Conservation (phyloP, 2,113 vertebrate species). For the Ciconia maguari region DNA sequence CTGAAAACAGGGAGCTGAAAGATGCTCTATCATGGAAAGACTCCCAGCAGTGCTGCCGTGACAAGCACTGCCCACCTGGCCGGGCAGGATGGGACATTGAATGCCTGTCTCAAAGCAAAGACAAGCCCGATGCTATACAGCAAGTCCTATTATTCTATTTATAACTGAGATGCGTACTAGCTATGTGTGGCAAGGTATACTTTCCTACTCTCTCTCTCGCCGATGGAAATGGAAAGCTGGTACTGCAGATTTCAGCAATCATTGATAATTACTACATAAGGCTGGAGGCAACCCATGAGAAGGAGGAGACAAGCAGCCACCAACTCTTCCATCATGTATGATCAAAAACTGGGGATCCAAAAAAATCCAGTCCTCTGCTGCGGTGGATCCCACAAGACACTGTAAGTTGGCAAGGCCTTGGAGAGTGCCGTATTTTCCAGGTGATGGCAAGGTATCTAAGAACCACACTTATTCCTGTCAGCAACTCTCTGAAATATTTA, state of each 20-base stretch:
- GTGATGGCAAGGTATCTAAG: not conserved
- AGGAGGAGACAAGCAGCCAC: not conserved
- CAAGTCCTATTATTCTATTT: not conserved
- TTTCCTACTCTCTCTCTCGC: no score
- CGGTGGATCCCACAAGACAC: not conserved
- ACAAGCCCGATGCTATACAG: not conserved
- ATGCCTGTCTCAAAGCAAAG: not conserved
- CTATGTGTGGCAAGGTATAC: not conserved
- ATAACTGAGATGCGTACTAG: not conserved
- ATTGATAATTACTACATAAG: not conserved
- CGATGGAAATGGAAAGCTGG: not conserved
- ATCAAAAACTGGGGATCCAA: not conserved
- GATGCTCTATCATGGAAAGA: not conserved
- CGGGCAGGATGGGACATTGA: accelerated
- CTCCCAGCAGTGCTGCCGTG: not conserved
- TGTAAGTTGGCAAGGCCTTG: not conserved
- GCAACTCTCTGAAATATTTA: conserved; percentile 18
- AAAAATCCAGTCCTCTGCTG: not conserved
- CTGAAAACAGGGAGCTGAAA: not conserved
- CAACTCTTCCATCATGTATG: not conserved
- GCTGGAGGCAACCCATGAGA: not conserved
- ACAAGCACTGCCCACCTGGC: not conserved
- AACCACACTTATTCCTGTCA: not conserved
- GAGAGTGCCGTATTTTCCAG: not conserved
- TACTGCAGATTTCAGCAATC: not conserved